Evolutionary conservation across 2,797 vertebrate genomes (phyloP), one percentile per base, ranked within the genome.

Genomic region (Lutjanus argentimaculatus): DNA sequence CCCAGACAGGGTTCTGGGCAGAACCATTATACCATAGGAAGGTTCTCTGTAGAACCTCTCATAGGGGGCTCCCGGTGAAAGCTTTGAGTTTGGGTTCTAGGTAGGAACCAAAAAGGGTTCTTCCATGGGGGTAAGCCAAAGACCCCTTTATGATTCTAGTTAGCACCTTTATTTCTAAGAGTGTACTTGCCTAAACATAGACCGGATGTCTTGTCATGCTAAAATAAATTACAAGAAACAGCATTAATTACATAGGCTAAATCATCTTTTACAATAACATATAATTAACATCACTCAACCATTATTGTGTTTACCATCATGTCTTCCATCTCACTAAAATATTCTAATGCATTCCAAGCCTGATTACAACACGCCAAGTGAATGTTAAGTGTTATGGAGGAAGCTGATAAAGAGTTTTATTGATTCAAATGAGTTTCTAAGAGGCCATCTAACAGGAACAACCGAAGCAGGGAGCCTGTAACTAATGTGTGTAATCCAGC

Each of bases 401-500:
- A 62, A 75, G 72, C 48, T 51, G 53, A 85, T 65, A 53, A 43
- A 40, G 67, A 45, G 30, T 77, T 86, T 84, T 88, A 77, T 79
- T 65, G 73, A 88, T 75, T 89, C 59, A 71, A 90, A 69, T 74
- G 58, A 68, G 70, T 69, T 85, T 81, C 61, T 75, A 61, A 85
- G 74, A 89, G 68, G 78, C 74, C 74, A 25, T 88, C 62, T 67
- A 65, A 74, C 45, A 79, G 75, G 53, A 87, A 74, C 70, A 87
- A 62, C 65, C 74, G 30, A 58, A 80, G 76, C 74, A 75, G 75
- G 89, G 77, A 79, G 89, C 67, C 86, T 90, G 82, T 85, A 80
- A 91, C 87, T 90, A 91, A 93, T 92, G 84, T 49, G 87, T 82
- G 75, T 91, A 95, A 95, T 92, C 78, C 70, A 84, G 74, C 57